A percentile compares a stretch with the other conserved stretches of the same genome.
Evolutionary conservation across 2,888 invertebrate species (phyloP).

Genomic region (Euclidia mi): DNA sequence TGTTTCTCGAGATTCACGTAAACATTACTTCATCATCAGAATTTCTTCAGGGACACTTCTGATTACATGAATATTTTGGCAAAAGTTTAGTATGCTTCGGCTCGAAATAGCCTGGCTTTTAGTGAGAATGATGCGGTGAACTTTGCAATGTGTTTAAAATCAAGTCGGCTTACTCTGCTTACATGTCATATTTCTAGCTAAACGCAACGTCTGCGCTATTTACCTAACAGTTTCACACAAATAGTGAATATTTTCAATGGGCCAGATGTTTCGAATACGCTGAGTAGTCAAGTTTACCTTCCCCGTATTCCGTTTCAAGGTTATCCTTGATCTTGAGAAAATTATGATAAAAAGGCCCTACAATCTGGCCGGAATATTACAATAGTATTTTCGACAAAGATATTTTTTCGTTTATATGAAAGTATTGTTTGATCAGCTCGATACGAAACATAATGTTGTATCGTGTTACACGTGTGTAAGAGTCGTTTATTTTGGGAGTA

Average conservation of each 20-base stretch:
- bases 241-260: slow-evolving; percentile 37
- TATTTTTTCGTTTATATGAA: slow-evolving; percentile 23
- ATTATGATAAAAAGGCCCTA: slow-evolving; percentile 72
- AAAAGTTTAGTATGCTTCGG: slow-evolving; percentile 37
- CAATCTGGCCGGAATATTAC: slow-evolving; percentile 61
- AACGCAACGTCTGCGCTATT: background rate
- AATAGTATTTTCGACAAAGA: slow-evolving; percentile 53
- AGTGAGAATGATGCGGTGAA: background rate
- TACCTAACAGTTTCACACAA: background rate
- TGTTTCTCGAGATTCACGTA: too few species aligned
- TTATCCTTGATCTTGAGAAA: slow-evolving; percentile 65
- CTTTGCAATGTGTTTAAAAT: background rate
- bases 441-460: slow-evolving; percentile 1
- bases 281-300: slow-evolving; percentile 63
- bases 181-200: too few species aligned
- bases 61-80: slow-evolving; percentile 29
- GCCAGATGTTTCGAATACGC: slow-evolving; percentile 68
- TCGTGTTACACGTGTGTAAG: too few species aligned
- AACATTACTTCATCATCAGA: background rate
- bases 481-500: too few species aligned
- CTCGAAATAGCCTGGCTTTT: slow-evolving; percentile 12
- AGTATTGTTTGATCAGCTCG: slow-evolving; percentile 3
- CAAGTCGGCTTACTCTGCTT: too few species aligned
- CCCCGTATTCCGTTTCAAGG: slow-evolving; percentile 42
- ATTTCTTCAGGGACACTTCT: background rate